Evolutionary conservation across 2,797 vertebrate genomes (phyloP), one percentile per base, ranked within the genome.

Genomic region (Mormyrus hasselquistii): DNA sequence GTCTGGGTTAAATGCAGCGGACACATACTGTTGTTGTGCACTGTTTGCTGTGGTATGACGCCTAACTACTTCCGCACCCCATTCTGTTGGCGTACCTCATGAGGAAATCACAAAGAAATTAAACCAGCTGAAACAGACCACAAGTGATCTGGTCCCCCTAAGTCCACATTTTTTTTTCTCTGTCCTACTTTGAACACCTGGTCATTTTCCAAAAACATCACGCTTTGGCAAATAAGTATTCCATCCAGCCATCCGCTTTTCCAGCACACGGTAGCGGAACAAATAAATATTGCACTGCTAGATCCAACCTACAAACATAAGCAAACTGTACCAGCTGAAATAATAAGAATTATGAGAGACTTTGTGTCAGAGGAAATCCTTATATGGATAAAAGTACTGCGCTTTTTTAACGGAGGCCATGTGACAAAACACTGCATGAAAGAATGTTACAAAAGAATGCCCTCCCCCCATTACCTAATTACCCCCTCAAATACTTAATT

Each of bases 131-230:
- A 57, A 12, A 53, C 8, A 22, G 49, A 14, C 47, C 50, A 22
- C 25, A 19, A 38, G 57, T 55, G 29, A 29, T 38, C 52, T 19
- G 50, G 14, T 29, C 38, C 0, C n/a, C 2, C 85, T 50, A 53
- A 86, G 85, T 7, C 38, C n/a, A 57, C 22, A 41, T 86, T 25
- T 41, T 79, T 59, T 59, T 47, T n/a, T 6, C 73, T 41, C 29
- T 57, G 85, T 50, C 85, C 50, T 41, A 57, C 22, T 86, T 86
- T 86, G 8, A 86, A 57, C 85, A 86, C 52, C 85, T 55, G 50
- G 25, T 86, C 14, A 57, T 57, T 86, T 86, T 25, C 4, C 52
- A 34, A 86, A 86, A 55, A 55, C 22, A 55, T 55, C 41, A 34
- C 8, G 84, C 25, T 86, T 86, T 49, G 41, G 9, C 10, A 49